phyloP scores from a whole-genome alignment of 2,797 vertebrate species.

The Xenentodon cancila region DNA sequence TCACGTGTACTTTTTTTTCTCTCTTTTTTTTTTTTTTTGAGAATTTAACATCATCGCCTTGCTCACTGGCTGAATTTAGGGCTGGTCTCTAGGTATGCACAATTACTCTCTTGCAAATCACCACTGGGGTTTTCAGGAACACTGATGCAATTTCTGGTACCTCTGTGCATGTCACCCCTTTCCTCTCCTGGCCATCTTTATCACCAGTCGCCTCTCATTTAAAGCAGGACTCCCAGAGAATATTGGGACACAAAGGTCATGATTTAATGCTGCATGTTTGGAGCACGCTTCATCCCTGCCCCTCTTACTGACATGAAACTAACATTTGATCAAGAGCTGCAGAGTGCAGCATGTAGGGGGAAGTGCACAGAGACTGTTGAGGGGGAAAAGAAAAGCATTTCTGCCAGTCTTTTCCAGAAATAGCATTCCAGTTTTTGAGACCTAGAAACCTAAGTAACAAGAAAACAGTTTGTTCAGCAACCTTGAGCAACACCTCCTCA shows the following conservation, averaged over 20 bases:
- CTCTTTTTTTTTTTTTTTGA: no score
- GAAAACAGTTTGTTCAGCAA: background rate
- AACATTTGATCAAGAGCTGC: constrained; percentile 7
- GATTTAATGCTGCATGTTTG: constrained; percentile 36
- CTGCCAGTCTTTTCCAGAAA: constrained; percentile 17
- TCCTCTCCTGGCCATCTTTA: constrained; percentile 31
- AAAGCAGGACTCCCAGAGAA: constrained; percentile 37
- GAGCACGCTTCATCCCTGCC: constrained; percentile 7
- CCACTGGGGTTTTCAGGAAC: constrained; percentile 58
- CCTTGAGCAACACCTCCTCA: no score
- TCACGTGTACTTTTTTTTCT: no score
- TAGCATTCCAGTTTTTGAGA: constrained; percentile 11
- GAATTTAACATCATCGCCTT: constrained; percentile 28
- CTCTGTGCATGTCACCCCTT: constrained; percentile 26
- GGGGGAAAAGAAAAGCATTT: background rate
- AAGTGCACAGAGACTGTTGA: constrained; percentile 21
- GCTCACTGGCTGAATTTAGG: constrained; percentile 60
- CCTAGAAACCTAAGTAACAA: background rate
- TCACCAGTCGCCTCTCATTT: constrained; percentile 37
- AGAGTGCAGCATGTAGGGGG: background rate
- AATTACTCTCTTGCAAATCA: constrained; percentile 55
- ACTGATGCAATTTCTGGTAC: constrained; percentile 61
- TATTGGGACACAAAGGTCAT: constrained; percentile 6
- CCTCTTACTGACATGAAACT: constrained; percentile 3
- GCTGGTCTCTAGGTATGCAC: constrained; percentile 58